These are phyloP conservation scores for Turnix velox DNA, from an alignment of 2,113 vertebrate species.

Conservation along the genomic window DNA sequence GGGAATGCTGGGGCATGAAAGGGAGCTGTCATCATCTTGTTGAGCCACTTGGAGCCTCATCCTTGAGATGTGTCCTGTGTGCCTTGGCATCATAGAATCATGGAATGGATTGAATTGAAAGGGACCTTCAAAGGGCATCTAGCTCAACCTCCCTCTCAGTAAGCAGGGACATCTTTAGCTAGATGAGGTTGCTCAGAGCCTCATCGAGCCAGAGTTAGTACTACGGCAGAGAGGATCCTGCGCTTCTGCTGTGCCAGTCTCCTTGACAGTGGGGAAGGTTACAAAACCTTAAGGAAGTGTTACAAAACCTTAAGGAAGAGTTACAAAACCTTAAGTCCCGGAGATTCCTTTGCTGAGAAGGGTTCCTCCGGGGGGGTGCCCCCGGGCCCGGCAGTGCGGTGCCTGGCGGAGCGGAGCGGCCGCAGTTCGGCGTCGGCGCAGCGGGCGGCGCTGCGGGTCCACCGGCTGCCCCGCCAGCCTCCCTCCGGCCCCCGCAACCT, in stretches of 20 bases:
- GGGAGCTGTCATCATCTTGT: not conserved
- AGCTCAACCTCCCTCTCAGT: too few species aligned
- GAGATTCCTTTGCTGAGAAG: too few species aligned
- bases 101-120: too few species aligned
- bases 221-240: accelerated
- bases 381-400: too few species aligned
- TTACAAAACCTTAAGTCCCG: accelerated
- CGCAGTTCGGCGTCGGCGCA: not conserved
- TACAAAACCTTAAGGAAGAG: too few species aligned
- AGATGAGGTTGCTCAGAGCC: too few species aligned
- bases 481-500: too few species aligned
- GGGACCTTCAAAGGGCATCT: too few species aligned
- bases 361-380: not conserved
- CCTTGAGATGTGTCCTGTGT: not conserved
- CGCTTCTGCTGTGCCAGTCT: not conserved
- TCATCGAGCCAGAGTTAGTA: too few species aligned
- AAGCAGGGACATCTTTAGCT: too few species aligned
- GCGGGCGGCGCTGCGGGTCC: constrained; percentile 1
- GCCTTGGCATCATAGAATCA: not conserved
- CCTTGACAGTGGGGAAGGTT: accelerated
- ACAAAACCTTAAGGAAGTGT: too few species aligned
- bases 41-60: not conserved
- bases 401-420: not conserved
- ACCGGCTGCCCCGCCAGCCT: not conserved
- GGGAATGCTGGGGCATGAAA: not conserved